Evolutionary conservation across 1,140 invertebrate species (phyloP).

Genomic region (Teleopsis dalmanni): DNA sequence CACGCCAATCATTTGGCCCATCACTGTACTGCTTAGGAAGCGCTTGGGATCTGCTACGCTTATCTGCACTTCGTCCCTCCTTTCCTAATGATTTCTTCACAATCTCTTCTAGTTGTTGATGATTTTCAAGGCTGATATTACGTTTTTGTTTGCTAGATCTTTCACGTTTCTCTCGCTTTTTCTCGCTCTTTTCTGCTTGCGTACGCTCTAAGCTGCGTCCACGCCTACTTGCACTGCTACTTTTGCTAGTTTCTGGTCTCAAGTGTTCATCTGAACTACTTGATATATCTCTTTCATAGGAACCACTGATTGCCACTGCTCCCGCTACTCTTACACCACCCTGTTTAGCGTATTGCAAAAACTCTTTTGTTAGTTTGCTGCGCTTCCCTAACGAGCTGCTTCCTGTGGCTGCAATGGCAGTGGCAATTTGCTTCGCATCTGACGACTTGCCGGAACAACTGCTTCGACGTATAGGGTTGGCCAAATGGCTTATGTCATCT

Average conservation of each 20-base stretch:
- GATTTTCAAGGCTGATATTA: constrained; percentile 16
- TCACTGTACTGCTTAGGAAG: constrained; percentile 13
- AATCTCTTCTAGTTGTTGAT: constrained; percentile 2
- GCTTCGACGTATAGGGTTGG: constrained; percentile 37
- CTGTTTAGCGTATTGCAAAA: constrained; percentile 20
- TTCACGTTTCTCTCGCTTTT: constrained; percentile 19
- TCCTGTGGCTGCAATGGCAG: background rate
- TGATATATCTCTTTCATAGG: constrained; percentile 14
- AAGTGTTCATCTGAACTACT: constrained; percentile 33
- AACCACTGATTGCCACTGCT: background rate
- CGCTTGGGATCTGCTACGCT: background rate
- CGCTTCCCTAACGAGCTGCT: constrained; percentile 30
- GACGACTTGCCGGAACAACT: constrained; percentile 29
- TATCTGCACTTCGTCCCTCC: background rate
- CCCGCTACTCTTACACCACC: constrained; percentile 13
- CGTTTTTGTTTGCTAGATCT: constrained; percentile 35
- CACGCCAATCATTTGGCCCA: constrained; percentile 1
- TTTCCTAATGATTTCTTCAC: background rate
- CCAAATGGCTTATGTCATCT: constrained; percentile 42
- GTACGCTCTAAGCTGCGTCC: constrained; percentile 35
- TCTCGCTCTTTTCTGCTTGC: constrained; percentile 6
- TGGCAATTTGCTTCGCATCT: constrained; percentile 14
- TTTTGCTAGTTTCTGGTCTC: background rate
- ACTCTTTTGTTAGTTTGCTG: constrained; percentile 31
- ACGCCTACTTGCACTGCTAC: constrained; percentile 17